Evolutionary conservation across 2,888 invertebrate genomes (phyloP), one percentile per base, ranked within the genome.

Genomic region (Spodoptera littoralis): DNA sequence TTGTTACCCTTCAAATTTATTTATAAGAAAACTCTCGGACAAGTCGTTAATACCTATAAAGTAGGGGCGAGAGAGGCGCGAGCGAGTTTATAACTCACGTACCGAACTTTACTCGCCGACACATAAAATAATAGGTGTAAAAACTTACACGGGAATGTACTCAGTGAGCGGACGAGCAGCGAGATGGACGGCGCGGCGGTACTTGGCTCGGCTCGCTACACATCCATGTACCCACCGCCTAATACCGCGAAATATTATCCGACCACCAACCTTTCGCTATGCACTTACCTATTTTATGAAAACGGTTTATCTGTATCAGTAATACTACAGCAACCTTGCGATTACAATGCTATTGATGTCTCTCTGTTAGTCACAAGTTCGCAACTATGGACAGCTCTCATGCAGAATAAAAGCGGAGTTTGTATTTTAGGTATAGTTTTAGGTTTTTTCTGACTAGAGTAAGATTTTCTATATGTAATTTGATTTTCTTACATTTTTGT

Each of bases 41-140:
- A 94, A 93, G 94, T 93, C 94, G 94, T 94, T 94, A 94, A 94
- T 94, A 94, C 94, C 94, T 94, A 94, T 94, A 94, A 94, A 94
- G 94, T 94, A 94, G 94, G 94, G 93, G 93, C 93, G 92, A 93
- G 92, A 93, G 92, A 92, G 93, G 92, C 93, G 92, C 93, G 92
- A 90, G 92, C 91, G 93, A 93, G 94, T 94, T 94, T 94, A 94
- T 94, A 94, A 94, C 94, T 94, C 94, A 94, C 94, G 94, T 94
- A 93, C 94, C 94, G 92, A 94, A 94, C 94, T 94, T 94, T 94
- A 94, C 94, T 93, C 90, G 94, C 93, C 93, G 94, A 94, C 94
- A 94, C 94, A 94, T 94, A 94, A 94, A 94, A 94, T 94, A 94
- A 94, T 94, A 94, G 94, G 94, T 94, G 94, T 94, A 94, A 94